Percentiles rank a stretch among this genome's conserved stretches.
Evolutionary conservation across 2,113 vertebrate genomes (phyloP).

Genomic region (Athene cunicularia): DNA sequence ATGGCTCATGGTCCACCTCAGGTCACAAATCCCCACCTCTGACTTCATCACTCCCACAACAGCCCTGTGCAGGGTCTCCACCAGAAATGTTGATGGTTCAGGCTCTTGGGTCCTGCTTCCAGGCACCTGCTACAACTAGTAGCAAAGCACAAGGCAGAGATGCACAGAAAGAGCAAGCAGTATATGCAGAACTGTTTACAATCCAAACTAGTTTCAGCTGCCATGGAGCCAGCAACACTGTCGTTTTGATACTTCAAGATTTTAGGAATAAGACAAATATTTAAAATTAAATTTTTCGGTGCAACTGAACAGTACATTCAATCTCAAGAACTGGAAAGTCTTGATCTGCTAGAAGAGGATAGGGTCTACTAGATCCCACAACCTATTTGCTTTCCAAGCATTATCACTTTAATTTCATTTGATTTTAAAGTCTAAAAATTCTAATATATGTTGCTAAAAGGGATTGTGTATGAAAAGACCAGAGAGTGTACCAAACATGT

Average conservation of each 20-base stretch:
- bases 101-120: not conserved
- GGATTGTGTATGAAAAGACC: not conserved
- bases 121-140: not conserved
- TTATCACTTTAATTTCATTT: not conserved
- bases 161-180: fast-evolving
- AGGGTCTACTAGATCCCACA: not conserved
- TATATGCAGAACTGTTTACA: not conserved
- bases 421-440: not conserved
- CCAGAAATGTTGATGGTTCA: not conserved
- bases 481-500: not conserved
- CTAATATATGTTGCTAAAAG: not conserved
- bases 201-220: not conserved
- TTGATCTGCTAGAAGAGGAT: not conserved
- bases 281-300: not conserved
- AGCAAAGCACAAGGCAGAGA: not conserved
- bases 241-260: not conserved
- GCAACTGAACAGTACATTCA: not conserved
- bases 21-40: not conserved
- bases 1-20: not conserved
- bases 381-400: not conserved
- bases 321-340: not conserved
- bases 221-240: not conserved
- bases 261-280: not conserved
- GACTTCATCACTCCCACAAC: not conserved
- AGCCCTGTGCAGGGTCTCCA: not conserved